phyloP scores from a whole-genome alignment of 2,113 vertebrate genomes.

The Callorhinus ursinus region DNA sequence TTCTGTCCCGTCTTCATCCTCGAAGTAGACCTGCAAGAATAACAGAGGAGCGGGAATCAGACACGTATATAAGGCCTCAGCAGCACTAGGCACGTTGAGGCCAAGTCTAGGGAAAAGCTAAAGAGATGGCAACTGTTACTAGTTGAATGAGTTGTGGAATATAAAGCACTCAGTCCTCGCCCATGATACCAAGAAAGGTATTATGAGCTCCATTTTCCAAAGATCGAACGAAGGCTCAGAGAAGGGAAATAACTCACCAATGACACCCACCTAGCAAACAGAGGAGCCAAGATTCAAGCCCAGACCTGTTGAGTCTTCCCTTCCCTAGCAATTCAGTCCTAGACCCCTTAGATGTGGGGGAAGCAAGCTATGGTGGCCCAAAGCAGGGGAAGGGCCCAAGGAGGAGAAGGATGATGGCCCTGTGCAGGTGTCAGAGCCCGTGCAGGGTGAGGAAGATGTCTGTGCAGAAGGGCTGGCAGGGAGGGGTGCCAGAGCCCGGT shows the following conservation, averaged over 20 bases:
- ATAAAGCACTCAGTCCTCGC: background rate
- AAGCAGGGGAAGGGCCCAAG: background rate
- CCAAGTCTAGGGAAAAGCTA: background rate
- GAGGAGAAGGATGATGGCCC: background rate
- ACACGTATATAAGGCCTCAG: background rate
- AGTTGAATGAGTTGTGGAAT: background rate
- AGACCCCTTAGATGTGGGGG: background rate
- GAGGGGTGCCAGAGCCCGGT: background rate
- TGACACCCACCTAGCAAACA: background rate
- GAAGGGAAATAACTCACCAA: background rate
- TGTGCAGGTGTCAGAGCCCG: background rate
- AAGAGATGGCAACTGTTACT: background rate
- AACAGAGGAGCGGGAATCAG: background rate
- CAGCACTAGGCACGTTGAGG: background rate
- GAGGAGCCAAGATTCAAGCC: background rate
- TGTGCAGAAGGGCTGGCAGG: background rate
- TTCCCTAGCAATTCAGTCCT: background rate
- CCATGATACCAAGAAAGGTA: background rate
- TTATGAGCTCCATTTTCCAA: background rate
- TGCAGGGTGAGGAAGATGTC: background rate
- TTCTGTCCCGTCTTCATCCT: conserved; percentile 88
- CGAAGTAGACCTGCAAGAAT: conserved; percentile 92
- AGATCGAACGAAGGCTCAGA: background rate
- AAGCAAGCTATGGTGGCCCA: background rate
- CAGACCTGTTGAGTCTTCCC: background rate